Evolutionary conservation across 2,797 vertebrate genomes (phyloP).

Genomic region (Notamacropus eugenii): DNA sequence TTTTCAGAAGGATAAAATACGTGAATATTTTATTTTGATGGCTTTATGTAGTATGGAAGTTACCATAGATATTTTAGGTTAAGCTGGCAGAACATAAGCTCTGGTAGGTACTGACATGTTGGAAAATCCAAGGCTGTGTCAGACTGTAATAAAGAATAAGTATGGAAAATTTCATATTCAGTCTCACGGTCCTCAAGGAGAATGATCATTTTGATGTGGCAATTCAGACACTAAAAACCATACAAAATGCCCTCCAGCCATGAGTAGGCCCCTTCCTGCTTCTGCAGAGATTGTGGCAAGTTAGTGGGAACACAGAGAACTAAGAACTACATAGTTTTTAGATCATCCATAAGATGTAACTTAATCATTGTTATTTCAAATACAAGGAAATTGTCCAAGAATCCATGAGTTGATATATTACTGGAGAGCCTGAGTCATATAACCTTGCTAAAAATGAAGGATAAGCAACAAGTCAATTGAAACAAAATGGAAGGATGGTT

Average conservation of each 20-base stretch:
- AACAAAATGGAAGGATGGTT: neutral
- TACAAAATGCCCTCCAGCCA: neutral
- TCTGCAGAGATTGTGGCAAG: neutral
- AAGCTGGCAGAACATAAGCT: neutral
- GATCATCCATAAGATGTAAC: too few relatives aligned
- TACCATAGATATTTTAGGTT: neutral
- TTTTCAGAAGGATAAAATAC: neutral
- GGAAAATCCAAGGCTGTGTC: neutral
- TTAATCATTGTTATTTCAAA: neutral
- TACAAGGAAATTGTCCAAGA: neutral
- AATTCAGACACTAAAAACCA: neutral
- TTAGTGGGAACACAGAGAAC: neutral
- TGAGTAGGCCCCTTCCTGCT: neutral
- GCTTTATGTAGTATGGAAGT: neutral
- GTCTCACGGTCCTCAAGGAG: neutral
- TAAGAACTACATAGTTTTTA: neutral
- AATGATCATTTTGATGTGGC: neutral
- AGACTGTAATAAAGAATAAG: neutral
- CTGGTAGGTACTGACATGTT: neutral
- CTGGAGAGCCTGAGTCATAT: too few relatives aligned
- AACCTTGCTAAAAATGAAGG: neutral
- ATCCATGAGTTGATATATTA: too few relatives aligned
- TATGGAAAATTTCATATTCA: neutral
- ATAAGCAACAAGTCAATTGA: neutral
- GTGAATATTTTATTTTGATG: neutral